phyloP scores from a whole-genome alignment of 2,113 vertebrate species.

The Cyprinodon tularosa region DNA sequence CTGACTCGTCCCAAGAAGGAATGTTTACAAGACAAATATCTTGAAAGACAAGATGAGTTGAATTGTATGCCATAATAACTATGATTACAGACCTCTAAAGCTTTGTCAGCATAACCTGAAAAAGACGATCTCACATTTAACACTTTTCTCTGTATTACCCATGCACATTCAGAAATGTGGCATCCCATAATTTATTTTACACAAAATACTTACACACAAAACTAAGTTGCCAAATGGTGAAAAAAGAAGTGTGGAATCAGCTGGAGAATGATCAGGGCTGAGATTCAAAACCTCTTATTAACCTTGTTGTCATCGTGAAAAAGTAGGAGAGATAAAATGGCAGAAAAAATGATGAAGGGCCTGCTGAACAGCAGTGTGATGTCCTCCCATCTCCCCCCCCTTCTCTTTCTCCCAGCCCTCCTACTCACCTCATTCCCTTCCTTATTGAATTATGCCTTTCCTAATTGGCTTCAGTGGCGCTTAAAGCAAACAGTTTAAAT shows the following conservation, averaged over 20 bases:
- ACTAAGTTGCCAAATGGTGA: not conserved
- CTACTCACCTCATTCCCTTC: constrained; percentile 57
- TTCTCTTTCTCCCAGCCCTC: constrained; percentile 31
- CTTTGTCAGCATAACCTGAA: not conserved
- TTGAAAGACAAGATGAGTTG: not conserved
- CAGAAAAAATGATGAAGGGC: constrained; percentile 42
- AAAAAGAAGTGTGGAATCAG: not conserved
- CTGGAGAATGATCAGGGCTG: constrained; percentile 15
- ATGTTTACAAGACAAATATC: not conserved
- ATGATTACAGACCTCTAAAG: not conserved
- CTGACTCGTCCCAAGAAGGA: not conserved
- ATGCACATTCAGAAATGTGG: not conserved
- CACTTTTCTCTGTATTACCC: not conserved
- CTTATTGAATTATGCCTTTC: constrained; percentile 78
- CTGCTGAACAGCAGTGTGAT: constrained; percentile 44
- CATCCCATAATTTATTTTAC: not conserved
- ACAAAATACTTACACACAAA: not conserved
- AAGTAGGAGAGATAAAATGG: constrained; percentile 25
- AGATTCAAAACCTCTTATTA: constrained; percentile 19
- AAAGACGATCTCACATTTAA: not conserved
- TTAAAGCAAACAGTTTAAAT: constrained; percentile 85
- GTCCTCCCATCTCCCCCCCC: constrained; percentile 15
- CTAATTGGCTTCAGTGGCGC: constrained; percentile 81
- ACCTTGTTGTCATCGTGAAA: constrained; percentile 25
- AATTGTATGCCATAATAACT: not conserved